phyloP scores from a whole-genome alignment of 2,113 vertebrate genomes.

The Gambusia holbrooki region DNA sequence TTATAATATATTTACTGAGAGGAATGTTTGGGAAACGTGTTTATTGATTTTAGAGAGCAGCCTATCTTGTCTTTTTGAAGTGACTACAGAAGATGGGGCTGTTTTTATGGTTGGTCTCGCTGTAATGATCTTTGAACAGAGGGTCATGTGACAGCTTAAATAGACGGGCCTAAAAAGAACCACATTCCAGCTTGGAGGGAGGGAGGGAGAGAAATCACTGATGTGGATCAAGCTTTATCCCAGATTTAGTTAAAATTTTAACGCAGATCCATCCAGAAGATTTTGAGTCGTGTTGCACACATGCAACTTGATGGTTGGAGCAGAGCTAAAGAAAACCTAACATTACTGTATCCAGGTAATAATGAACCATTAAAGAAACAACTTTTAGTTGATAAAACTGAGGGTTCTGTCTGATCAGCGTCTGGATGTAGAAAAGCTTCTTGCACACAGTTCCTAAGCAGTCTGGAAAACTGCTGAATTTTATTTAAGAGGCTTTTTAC shows the following conservation, averaged over 20 bases:
- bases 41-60: not conserved
- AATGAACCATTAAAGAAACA: not conserved
- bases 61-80: not conserved
- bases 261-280: not conserved
- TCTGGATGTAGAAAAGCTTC: not conserved
- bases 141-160: not conserved
- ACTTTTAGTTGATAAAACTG: not conserved
- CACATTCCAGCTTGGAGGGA: not conserved
- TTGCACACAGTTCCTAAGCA: no score
- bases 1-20: not conserved
- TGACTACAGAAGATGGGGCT: not conserved
- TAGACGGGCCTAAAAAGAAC: not conserved
- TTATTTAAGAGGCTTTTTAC: no score
- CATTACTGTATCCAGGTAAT: no score
- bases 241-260: not conserved
- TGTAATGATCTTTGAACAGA: not conserved
- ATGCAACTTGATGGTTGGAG: not conserved
- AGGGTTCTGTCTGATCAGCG: not conserved
- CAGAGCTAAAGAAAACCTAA: not conserved
- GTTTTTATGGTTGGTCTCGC: no score
- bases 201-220: not conserved
- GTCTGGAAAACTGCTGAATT: no score
- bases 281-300: no score
- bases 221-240: not conserved
- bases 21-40: not conserved